Conservation (phyloP, 2,113 vertebrate genomes). For the Cardinalis cardinalis region DNA sequence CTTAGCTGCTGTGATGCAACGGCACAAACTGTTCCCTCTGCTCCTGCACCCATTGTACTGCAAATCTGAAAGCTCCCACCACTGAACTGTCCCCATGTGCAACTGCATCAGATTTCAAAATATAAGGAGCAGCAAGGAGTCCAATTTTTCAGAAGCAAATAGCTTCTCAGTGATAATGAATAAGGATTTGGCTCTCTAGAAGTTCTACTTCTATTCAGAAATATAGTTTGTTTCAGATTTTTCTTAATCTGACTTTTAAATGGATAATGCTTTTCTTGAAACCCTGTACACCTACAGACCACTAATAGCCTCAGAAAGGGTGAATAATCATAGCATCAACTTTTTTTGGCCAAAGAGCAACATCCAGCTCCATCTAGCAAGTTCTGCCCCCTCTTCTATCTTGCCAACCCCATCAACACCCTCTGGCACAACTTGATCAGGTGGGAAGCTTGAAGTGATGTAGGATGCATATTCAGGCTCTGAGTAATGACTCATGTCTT, state of each 20-base stretch:
- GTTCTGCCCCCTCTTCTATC: not conserved
- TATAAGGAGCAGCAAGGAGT: not conserved
- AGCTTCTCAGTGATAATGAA: not conserved
- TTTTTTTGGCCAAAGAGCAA: slow-evolving; percentile 15
- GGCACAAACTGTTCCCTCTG: slow-evolving; percentile 18
- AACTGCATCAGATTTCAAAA: slow-evolving; percentile 6
- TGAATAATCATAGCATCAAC: slow-evolving; percentile 19
- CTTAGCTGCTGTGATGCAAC: not conserved
- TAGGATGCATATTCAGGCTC: not conserved
- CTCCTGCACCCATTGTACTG: not conserved
- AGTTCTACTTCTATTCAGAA: not conserved
- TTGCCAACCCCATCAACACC: not conserved
- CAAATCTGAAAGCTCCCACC: not conserved
- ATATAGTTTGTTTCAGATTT: not conserved
- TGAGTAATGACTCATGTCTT: not conserved
- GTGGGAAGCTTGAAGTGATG: not conserved
- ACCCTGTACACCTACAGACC: not conserved
- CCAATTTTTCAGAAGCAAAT: not conserved
- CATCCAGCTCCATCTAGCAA: not conserved
- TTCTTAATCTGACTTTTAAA: slow-evolving; percentile 23
- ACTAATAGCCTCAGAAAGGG: slow-evolving; percentile 15
- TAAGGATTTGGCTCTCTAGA: not conserved
- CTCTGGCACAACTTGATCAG: not conserved
- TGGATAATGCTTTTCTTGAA: not conserved
- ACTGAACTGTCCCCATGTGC: not conserved